Evolutionary conservation across 2,797 vertebrate species (phyloP).

Genomic region (Cuculus canorus): DNA sequence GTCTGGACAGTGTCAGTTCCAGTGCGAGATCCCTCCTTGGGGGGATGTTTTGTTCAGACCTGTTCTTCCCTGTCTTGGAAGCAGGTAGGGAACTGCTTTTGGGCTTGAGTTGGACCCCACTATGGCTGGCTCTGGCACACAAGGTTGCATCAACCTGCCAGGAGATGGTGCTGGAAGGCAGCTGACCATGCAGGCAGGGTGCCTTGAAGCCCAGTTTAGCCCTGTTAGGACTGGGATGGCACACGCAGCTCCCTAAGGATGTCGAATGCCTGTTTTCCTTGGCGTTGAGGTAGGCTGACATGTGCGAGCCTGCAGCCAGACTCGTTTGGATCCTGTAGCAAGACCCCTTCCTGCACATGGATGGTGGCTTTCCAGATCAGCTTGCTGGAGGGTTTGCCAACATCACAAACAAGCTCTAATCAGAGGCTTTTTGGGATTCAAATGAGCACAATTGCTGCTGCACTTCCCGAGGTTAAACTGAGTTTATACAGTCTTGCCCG

Average conservation of each 20-base stretch:
- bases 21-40: not conserved
- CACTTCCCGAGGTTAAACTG: not conserved
- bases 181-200: not conserved
- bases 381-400: not conserved
- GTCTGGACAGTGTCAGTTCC: not conserved
- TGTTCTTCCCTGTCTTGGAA: not conserved
- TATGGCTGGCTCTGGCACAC: not conserved
- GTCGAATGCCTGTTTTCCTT: not conserved
- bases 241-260: fast-evolving
- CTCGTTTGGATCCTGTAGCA: not conserved
- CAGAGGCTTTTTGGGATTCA: not conserved
- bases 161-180: slow-evolving; percentile 63
- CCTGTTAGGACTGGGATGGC: not conserved
- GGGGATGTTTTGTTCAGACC: not conserved
- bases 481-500: not conserved
- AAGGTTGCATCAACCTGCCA: not conserved
- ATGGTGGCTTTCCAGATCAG: not conserved
- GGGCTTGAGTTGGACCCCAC: not conserved
- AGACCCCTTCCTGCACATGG: not conserved
- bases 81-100: not conserved
- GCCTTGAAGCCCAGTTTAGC: not conserved
- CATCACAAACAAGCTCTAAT: not conserved
- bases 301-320: not conserved
- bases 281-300: not conserved
- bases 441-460: not conserved